Evolutionary conservation across 2,888 invertebrate genomes (phyloP), one percentile per base, ranked within the genome.

Genomic region (Dysmachus trigonus): DNA sequence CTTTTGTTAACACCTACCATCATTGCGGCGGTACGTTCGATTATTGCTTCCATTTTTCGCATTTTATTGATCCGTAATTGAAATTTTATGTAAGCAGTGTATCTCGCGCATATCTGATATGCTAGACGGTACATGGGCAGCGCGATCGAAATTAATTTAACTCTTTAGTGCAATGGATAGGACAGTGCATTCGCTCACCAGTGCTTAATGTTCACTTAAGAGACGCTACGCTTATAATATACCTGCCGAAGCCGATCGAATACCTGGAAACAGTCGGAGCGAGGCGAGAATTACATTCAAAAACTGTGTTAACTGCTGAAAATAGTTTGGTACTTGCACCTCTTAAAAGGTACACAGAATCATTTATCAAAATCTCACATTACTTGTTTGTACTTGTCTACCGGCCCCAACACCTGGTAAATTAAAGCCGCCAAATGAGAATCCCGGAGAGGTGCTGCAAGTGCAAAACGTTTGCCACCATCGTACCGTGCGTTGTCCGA

Each of bases 361-460:
- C 86, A 81, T 86, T 86, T 86, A 86, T 86, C 86, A 86, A 86
- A 86, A 86, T 86, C 86, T 86, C 86, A 86, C 86, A 83, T 86
- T 86, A 86, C 86, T 74, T 74, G 82, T 82, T 83, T 82, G 86
- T 86, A 85, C 51, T 74, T 79, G 85, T 85, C 79, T 85, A 72
- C 79, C 33, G 72, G 71, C 47, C 73, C 62, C 47, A 81, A 86
- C 86, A 86, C 86, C 86, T 86, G 86, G 86, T 81, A 79, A 85
- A 85, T 72, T 85, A 74, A 22, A 85, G 85, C 53, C 33, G 53
- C 76, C 27, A 81, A 81, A 81, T 81, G 81, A 30, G 53, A n/a
- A n/a, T n/a, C 10, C 51, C 51, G 18, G 31, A 31, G 81, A 81
- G 22, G 18, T 76, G 76, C 76, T 35, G 35, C 38, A 38, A 76